Percentiles rank a stretch among this genome's conserved stretches.
Conservation (phyloP, 2,113 vertebrate species). For the Sprattus sprattus region DNA sequence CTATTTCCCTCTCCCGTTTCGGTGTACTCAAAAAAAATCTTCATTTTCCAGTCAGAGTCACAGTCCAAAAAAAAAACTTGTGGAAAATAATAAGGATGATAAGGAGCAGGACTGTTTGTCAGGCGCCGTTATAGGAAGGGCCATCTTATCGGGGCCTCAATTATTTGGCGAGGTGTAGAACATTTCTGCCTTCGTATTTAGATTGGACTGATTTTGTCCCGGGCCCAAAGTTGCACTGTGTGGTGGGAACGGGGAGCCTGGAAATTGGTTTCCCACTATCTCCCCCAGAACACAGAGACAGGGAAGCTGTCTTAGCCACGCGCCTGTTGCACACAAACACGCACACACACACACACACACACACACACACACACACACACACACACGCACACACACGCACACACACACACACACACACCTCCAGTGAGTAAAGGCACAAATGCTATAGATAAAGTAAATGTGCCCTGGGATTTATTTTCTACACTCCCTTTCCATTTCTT, state of each 20-base stretch:
- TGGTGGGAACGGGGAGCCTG: slow-evolving; percentile 50
- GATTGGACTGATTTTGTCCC: slow-evolving; percentile 66
- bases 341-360: background rate
- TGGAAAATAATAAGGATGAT: slow-evolving; percentile 15
- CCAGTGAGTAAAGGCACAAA: slow-evolving; percentile 27
- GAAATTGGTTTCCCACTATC: slow-evolving; percentile 74
- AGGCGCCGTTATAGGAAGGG: slow-evolving; percentile 55
- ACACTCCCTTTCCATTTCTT: slow-evolving; percentile 3
- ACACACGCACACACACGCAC: background rate
- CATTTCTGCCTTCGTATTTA: slow-evolving; percentile 72
- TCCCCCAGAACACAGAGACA: slow-evolving; percentile 59
- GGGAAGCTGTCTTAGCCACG: background rate
- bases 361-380: background rate
- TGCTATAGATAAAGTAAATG: slow-evolving; percentile 40
- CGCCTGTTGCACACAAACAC: background rate
- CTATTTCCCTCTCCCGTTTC: background rate
- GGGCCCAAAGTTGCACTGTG: slow-evolving; percentile 39
- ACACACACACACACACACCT: background rate
- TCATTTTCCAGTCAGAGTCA: background rate
- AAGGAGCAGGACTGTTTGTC: slow-evolving; percentile 47
- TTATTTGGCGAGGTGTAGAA: slow-evolving; percentile 74
- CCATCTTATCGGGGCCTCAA: slow-evolving; percentile 61
- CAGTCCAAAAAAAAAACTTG: background rate
- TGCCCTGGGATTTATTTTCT: slow-evolving; percentile 43
- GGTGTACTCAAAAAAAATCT: background rate